Percentiles rank a stretch among this genome's conserved stretches.
phyloP scores from a whole-genome alignment of 2,113 vertebrate species.

The Pao palembangensis region DNA sequence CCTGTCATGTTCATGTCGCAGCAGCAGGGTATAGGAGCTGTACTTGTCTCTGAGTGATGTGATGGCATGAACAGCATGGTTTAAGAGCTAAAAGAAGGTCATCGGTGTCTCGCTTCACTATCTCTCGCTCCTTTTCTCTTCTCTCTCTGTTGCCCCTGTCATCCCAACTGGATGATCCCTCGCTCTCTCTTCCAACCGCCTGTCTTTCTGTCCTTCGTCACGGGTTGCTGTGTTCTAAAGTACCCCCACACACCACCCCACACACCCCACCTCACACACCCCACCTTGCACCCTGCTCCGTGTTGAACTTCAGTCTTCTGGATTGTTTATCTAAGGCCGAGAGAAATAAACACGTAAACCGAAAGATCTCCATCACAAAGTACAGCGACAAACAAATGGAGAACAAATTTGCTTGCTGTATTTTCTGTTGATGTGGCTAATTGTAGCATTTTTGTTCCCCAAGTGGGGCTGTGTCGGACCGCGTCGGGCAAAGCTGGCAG shows the following conservation, averaged over 20 bases:
- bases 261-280: constrained; percentile 23
- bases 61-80: constrained; percentile 71
- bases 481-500: no score
- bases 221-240: constrained; percentile 55
- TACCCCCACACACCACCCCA: constrained; percentile 18
- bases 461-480: no score
- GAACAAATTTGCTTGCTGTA: no score
- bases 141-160: constrained; percentile 70
- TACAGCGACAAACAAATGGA: neutral
- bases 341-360: constrained; percentile 23
- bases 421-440: constrained; percentile 1
- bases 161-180: constrained; percentile 68
- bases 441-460: constrained; percentile 7
- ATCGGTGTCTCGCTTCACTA: constrained; percentile 67
- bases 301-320: constrained; percentile 39
- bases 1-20: constrained; percentile 71
- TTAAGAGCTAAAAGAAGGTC: constrained; percentile 74
- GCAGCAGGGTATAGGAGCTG: constrained; percentile 64
- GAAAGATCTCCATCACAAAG: constrained; percentile 1
- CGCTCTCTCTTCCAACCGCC: constrained; percentile 57
- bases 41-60: constrained; percentile 72
- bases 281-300: constrained; percentile 21
- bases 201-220: constrained; percentile 72
- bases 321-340: constrained; percentile 33
- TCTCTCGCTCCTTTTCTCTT: constrained; percentile 60